Base-by-base conservation (phyloP, 1,140 invertebrate genomes). In the Brachionus angularis region DNA sequence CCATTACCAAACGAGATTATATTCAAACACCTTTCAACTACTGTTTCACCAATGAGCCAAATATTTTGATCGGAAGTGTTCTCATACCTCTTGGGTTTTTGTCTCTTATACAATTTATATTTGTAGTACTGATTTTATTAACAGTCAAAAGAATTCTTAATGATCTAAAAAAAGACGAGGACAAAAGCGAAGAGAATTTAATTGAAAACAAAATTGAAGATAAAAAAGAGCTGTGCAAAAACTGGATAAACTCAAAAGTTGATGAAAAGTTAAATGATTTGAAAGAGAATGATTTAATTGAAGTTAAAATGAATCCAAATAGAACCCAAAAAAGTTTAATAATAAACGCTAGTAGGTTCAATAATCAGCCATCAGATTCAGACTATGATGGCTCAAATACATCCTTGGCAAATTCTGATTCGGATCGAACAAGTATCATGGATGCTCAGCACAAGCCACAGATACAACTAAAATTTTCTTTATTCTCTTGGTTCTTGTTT, bases 361-460 rank as follows among this genome's bases (percentile, higher is more conserved):
- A n/a, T n/a, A n/a, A n/a, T n/a, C n/a, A n/a, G n/a, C n/a, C n/a
- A n/a, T n/a, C n/a, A 5, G 53, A 58, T 7, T n/a, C 39, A 18
- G 52, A 14, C 0, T 55, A 36, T 55, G 21, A 31, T 0, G 53
- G 39, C 4, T 39, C 53, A 23, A 58, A 58, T 39, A 58, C 33
- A 14, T 58, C 53, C 1, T 58, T 58, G n/a, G n/a, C n/a, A 14
- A 58, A 58, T 18, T 58, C 53, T 10, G 53, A 58, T 34, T 58
- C 53, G 33, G 62, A 67, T 23, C 39, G 62, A 18, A 67, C 62
- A 14, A 67, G 62, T 36, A 67, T 67, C 12, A 67, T 67, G 62
- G 62, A 67, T 42, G 33, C 42, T 31, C 62, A 67, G 10, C 47
- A 67, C 62, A 67, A 50, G 29, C 62, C 62, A 7, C 29, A 50